phyloP scores from a whole-genome alignment of 2,888 invertebrate species.

The Protula sp. region DNA sequence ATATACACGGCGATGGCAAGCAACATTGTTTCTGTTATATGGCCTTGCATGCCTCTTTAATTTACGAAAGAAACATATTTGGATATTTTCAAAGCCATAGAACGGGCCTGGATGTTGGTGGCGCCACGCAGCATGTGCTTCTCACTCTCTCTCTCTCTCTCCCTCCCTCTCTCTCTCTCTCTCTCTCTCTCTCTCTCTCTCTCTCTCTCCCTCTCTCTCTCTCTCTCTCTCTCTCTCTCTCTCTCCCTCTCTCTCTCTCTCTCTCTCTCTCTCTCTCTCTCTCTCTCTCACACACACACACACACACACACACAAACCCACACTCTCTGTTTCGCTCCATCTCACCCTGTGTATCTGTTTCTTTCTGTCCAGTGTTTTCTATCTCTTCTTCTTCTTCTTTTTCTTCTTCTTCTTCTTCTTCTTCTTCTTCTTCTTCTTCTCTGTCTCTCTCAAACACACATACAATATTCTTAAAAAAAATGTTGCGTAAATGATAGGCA shows the following conservation, averaged over 20 bases:
- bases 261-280: no score
- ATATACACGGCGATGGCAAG: no score
- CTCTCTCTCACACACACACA: no score
- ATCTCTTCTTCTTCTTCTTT: background rate
- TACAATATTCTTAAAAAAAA: no score
- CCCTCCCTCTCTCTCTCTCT: background rate
- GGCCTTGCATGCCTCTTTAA: no score
- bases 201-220: background rate
- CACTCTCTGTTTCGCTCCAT: background rate
- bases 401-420: constrained; percentile 1
- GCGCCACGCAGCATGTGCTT: background rate
- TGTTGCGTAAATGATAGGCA: no score
- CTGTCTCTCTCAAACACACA: no score
- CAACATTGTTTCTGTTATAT: no score
- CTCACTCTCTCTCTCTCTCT: background rate
- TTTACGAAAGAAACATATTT: no score
- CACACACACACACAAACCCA: no score
- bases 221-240: background rate
- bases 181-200: background rate
- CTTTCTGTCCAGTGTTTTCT: background rate
- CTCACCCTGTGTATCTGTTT: background rate
- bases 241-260: background rate
- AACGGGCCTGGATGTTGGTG: no score
- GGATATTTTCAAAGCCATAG: no score
- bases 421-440: background rate